Conservation (phyloP, 1,140 invertebrate genomes). For the Chlorops oryzae region DNA sequence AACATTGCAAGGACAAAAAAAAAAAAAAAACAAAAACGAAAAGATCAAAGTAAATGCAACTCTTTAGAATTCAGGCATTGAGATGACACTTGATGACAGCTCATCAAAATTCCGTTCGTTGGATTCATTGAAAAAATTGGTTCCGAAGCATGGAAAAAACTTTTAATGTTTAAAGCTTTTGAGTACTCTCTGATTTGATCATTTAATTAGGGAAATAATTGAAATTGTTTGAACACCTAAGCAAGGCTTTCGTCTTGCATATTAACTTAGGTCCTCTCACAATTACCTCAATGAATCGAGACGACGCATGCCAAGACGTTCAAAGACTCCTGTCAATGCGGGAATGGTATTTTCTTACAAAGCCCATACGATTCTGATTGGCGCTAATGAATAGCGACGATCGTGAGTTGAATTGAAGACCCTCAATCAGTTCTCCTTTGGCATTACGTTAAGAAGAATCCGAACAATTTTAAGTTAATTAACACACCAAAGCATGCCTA, state of each 20-base stretch:
- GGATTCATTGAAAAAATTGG: too few species aligned
- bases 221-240: conserved; percentile 44
- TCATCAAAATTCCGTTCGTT: too few species aligned
- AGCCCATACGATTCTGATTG: neutral
- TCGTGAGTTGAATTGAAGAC: conserved; percentile 39
- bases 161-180: too few species aligned
- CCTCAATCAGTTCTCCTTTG: conserved; percentile 14
- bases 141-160: too few species aligned
- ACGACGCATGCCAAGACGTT: conserved; percentile 23
- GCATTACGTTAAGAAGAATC: conserved; percentile 22
- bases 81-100: too few species aligned
- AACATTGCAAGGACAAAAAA: too few species aligned
- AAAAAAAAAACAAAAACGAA: neutral
- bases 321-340: neutral
- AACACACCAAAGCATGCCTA: conserved; percentile 44
- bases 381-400: conserved; percentile 43
- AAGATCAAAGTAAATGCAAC: too few species aligned
- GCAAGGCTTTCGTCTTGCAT: conserved; percentile 31
- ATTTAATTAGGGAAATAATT: conserved; percentile 44
- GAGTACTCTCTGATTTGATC: too few species aligned
- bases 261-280: conserved; percentile 38
- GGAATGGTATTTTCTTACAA: too few species aligned
- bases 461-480: conserved; percentile 33
- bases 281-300: too few species aligned
- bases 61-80: too few species aligned